Evolutionary conservation across 2,888 invertebrate species (phyloP).

Genomic region (Podabrus alpinus): DNA sequence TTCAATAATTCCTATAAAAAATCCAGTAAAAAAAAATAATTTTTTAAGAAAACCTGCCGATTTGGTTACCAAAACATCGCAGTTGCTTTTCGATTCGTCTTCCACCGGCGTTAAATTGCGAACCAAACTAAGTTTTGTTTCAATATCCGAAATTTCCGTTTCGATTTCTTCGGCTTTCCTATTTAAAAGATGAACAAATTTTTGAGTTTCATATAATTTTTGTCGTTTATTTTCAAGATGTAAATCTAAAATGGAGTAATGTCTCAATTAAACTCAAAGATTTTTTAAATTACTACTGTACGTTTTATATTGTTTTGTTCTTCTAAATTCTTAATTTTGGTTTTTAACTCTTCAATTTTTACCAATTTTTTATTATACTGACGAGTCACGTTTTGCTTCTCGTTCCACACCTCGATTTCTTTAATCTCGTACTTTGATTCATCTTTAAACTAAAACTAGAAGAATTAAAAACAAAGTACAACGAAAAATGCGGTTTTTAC

Average conservation of each 20-base stretch:
- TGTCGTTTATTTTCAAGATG: conserved; percentile 5
- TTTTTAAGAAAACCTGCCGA: neutral
- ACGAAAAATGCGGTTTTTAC: neutral
- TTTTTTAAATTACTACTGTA: neutral
- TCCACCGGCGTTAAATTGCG: conserved; percentile 29
- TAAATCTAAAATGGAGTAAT: conserved; percentile 12
- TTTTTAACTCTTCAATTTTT: conserved; percentile 10
- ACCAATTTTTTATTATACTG: conserved; percentile 7
- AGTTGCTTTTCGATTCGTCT: conserved; percentile 9
- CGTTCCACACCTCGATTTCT: conserved; percentile 27
- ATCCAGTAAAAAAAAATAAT: neutral
- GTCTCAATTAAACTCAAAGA: neutral
- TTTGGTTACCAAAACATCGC: conserved; percentile 16
- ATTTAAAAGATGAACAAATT: conserved; percentile 11
- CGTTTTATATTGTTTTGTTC: conserved; percentile 21
- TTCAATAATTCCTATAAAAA: conserved; percentile 23
- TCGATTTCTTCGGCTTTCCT: conserved; percentile 10
- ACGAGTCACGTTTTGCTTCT: conserved; percentile 11
- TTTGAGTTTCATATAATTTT: conserved; percentile 13
- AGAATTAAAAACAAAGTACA: neutral
- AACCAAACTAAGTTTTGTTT: conserved; percentile 20
- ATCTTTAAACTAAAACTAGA: conserved; percentile 7
- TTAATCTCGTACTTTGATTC: conserved; percentile 9
- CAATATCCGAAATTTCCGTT: conserved; percentile 12
- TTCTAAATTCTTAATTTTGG: neutral